Percentiles rank a stretch among this genome's conserved stretches.
phyloP scores from a whole-genome alignment of 2,888 invertebrate species.

The Papilio elwesi region DNA sequence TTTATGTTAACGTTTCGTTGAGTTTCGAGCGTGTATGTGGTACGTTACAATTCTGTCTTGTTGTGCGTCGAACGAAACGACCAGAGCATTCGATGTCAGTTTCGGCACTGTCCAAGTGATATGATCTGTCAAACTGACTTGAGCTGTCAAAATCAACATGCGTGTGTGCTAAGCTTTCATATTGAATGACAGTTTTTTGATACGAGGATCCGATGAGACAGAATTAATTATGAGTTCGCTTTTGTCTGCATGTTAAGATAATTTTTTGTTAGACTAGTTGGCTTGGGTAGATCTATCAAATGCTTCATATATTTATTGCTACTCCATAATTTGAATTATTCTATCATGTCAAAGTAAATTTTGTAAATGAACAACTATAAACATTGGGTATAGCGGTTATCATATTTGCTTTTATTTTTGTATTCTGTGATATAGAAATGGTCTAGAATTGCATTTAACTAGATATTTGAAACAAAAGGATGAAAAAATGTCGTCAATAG shows the following conservation, averaged over 20 bases:
- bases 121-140: slow-evolving; percentile 5
- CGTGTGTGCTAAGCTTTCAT: slow-evolving; percentile 32
- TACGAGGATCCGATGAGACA: slow-evolving; percentile 44
- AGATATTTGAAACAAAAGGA: too few relatives aligned
- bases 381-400: too few relatives aligned
- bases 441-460: too few relatives aligned
- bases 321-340: not conserved
- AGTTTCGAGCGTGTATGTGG: slow-evolving; percentile 28
- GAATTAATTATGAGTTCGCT: slow-evolving; percentile 42
- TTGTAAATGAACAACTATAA: too few relatives aligned
- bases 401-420: too few relatives aligned
- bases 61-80: slow-evolving; percentile 43
- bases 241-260: slow-evolving; percentile 32
- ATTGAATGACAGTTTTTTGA: slow-evolving; percentile 6
- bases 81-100: not conserved
- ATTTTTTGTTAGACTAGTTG: slow-evolving; percentile 12
- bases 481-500: too few relatives aligned
- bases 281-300: not conserved
- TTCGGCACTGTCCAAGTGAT: slow-evolving; percentile 12
- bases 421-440: too few relatives aligned
- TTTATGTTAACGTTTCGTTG: too few relatives aligned
- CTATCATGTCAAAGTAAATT: too few relatives aligned
- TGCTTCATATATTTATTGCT: not conserved
- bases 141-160: slow-evolving; percentile 38
- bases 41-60: slow-evolving; percentile 51